Base-by-base conservation (phyloP, 2,888 invertebrate species). In the Coremacera marginata region DNA sequence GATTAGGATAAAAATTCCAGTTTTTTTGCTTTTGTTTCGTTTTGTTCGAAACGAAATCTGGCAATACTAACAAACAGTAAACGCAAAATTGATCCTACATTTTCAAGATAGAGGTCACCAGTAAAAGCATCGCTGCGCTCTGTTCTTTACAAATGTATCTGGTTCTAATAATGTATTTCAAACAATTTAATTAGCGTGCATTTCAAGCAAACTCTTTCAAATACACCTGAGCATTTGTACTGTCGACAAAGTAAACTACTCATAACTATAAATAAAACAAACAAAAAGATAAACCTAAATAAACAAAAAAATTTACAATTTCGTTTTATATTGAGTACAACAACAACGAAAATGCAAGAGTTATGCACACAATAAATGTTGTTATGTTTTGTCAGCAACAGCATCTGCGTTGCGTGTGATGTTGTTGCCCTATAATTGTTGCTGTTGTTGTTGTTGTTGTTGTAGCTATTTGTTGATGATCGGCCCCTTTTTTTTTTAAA, bases 381-480 rank as follows among this genome's bases (percentile, higher is more conserved):
- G 67, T 37, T 37, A 34, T 37, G 67, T 34, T 19, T 37, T 67
- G 67, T 37, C 67, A 37, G 44, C 60, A 55, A 55, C 55, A 55
- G 19, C 63, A 67, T 67, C 67, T 67, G 44, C 67, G 19, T 37
- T 67, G 67, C 67, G 67, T 67, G 67, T 37, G 67, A 67, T 65
- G 19, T 65, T 65, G 63, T 9, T 7, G 65, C 7, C n/a, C 34
- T 22, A 19, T 2, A 25, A 25, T 19, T 57, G 37, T 19, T 9
- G 11, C 3, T 34, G 19, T 4, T 37, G 37, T 37, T 44, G n/a
- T 37, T 67, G 22, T 44, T 67, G 37, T 37, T 37, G 16, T 60
- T 60, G 14, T 27, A 14, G 22, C 44, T 44, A 44, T 44, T 44
- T 44, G 44, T 19, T 25, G 60, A 27, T 25, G 68, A 68, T 49